Base-by-base conservation (phyloP, 2,888 invertebrate species). In the Cantharis lateralis region DNA sequence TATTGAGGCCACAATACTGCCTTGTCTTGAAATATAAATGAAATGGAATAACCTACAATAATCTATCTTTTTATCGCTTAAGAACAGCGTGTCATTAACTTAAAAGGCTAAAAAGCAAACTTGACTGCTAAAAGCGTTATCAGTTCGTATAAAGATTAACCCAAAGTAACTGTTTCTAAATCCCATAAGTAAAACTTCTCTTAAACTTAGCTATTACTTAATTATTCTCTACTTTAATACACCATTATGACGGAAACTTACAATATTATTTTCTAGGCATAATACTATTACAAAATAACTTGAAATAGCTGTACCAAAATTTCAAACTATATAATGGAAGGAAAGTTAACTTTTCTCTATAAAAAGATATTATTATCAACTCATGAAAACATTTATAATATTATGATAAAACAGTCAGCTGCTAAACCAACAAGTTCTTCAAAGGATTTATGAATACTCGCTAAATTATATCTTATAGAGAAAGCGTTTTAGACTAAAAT, bases 21-120 rank as follows among this genome's bases (percentile, higher is more conserved):
- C 68, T 68, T 73, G 73, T 73, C 68, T 73, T 73, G 68, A 73
- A 73, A 68, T 69, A 68, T 73, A 68, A 69, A 73, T 73, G 73
- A 73, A 73, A 69, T 68, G 73, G 68, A 73, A 73, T 73, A 73
- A 73, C 68, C 68, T 62, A 69, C 68, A 73, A 73, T 73, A 73
- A 73, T 73, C 73, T 73, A 73, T 73, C 68, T 69, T 73, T 73
- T 73, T 69, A 72, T 72, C 72, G 48, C 72, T 63, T 61, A 72
- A 72, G 18, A 68, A 66, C 72, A 72, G 48, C 72, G 66, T 71
- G 61, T 66, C 72, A 72, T 72, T 72, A 72, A 66, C 68, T 61
- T 68, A 66, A 72, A 68, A 72, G 72, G 72, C 66, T 72, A 72
- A 72, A 66, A 66, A 72, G 72, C 66, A 72, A 64, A 66, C 72